phyloP scores from a whole-genome alignment of 2,797 vertebrate species.

The Hozukius guyotensis region DNA sequence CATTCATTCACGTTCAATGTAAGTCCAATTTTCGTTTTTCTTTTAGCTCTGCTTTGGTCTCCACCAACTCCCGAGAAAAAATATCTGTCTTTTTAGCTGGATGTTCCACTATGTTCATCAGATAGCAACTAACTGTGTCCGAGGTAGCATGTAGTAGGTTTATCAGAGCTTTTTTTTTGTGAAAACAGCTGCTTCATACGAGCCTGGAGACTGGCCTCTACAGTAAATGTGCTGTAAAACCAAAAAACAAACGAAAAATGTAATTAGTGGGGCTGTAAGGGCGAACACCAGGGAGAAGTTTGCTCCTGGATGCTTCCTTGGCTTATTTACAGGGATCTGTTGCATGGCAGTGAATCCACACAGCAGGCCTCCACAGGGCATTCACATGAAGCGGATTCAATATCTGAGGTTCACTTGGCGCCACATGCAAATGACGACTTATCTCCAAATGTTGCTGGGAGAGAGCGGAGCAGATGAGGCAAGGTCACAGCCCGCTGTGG shows the following conservation, averaged over 20 bases:
- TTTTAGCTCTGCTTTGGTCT: not conserved
- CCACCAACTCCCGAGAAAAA: not conserved
- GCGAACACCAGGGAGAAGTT: not conserved
- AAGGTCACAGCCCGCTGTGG: slow-evolving; percentile 58
- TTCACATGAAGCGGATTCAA: slow-evolving; percentile 54
- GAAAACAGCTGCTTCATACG: not conserved
- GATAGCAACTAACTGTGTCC: not conserved
- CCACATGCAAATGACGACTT: slow-evolving; percentile 62
- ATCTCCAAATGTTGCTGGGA: slow-evolving; percentile 56
- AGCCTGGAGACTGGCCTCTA: not conserved
- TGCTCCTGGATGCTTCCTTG: slow-evolving; percentile 3
- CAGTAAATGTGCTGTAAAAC: not conserved
- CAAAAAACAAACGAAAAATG: not conserved
- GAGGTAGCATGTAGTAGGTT: not conserved
- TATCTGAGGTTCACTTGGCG: slow-evolving; percentile 57
- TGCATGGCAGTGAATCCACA: slow-evolving; percentile 25
- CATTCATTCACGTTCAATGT: no score
- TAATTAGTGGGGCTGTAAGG: not conserved
- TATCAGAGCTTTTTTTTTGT: not conserved
- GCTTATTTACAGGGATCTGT: slow-evolving; percentile 53
- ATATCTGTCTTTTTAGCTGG: not conserved
- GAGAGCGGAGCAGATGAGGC: slow-evolving; percentile 16
- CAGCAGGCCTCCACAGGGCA: slow-evolving; percentile 26
- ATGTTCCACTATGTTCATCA: not conserved
- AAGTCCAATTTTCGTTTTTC: not conserved